Evolutionary conservation across 2,113 vertebrate species (phyloP).

Genomic region (Pampusana beccarii): DNA sequence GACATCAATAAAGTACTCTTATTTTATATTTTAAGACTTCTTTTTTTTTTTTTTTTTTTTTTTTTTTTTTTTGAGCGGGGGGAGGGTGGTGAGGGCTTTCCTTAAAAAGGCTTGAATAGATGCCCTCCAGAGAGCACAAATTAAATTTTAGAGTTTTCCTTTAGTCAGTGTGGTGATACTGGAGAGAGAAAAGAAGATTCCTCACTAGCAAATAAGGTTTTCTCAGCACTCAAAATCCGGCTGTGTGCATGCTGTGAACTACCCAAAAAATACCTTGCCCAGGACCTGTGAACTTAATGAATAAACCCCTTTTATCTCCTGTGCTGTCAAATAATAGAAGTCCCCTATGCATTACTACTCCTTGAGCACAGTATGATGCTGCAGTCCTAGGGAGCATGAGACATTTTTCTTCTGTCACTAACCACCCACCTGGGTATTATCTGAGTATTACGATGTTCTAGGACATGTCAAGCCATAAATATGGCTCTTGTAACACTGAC

Average conservation of each 20-base stretch:
- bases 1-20: background rate
- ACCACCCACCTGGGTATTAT: background rate
- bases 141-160: background rate
- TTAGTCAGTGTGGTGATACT: background rate
- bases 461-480: background rate
- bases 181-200: background rate
- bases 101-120: background rate
- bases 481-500: background rate
- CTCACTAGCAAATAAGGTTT: background rate
- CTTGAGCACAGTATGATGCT: background rate
- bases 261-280: background rate
- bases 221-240: background rate
- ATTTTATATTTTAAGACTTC: accelerated
- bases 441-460: background rate
- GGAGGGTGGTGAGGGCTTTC: background rate
- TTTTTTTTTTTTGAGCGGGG: no score
- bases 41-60: background rate
- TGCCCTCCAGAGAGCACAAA: background rate
- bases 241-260: background rate
- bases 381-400: background rate
- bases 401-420: background rate
- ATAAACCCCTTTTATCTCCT: background rate
- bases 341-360: background rate
- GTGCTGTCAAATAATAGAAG: background rate
- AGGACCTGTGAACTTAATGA: background rate